Conservation (phyloP, 2,113 vertebrate species). For the Perca fluviatilis region DNA sequence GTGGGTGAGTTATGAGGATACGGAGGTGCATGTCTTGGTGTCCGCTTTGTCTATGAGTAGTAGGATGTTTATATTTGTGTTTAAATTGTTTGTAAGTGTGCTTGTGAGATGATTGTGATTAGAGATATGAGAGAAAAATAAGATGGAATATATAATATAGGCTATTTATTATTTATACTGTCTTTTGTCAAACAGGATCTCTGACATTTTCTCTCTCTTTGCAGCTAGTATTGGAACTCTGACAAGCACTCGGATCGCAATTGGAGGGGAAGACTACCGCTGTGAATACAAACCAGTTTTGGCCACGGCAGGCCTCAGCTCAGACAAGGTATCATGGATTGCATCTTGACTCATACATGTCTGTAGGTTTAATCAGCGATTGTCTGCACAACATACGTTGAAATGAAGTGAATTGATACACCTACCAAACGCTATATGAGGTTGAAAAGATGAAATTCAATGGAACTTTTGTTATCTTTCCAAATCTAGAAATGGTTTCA, state of each 20-base stretch:
- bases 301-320: background rate
- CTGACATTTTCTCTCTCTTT: constrained; percentile 32
- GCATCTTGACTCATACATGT: background rate
- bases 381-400: background rate
- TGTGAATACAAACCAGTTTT: constrained; percentile 68
- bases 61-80: background rate
- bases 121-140: background rate
- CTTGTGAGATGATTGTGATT: background rate
- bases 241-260: background rate
- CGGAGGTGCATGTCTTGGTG: background rate
- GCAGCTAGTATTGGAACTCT: constrained; percentile 63
- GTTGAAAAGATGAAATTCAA: background rate
- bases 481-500: constrained; percentile 80
- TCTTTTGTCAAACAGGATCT: background rate
- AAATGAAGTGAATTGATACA: background rate
- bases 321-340: constrained; percentile 50
- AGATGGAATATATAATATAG: background rate
- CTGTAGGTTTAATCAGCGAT: background rate
- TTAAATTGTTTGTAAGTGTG: background rate
- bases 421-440: background rate
- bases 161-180: background rate
- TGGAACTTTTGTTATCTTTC: constrained; percentile 21
- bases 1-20: background rate
- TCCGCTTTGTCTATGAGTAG: background rate
- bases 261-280: accelerated